Evolutionary conservation across 2,797 vertebrate genomes (phyloP), one percentile per base, ranked within the genome.

Genomic region (Florisuga fusca): DNA sequence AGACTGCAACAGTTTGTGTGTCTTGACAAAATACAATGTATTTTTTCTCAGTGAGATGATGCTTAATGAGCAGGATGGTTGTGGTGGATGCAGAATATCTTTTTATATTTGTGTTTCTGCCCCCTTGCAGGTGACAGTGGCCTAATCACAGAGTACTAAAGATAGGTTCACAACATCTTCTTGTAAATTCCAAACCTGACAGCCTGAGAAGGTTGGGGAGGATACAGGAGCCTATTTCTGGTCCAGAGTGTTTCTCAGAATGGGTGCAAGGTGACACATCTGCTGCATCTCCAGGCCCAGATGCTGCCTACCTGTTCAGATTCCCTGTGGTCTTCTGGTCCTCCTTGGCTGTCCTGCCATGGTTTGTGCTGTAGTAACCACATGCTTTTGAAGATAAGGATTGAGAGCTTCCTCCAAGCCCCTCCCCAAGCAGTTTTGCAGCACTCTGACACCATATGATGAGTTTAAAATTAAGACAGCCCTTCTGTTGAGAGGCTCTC

Each of bases 51-150:
- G n/a, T 33, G 55, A 85, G 31, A 38, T 20, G 34, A 31, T 72
- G 58, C 90, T 95, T 90, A 88, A 61, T 88, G 86, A 78, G 41
- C 45, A 67, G 38, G 33, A 66, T 53, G 23, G 76, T 93, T 72
- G 73, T 9, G 22, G 61, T 45, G 23, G 12, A 50, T 54, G 38
- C 48, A 54, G 46, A 69, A 59, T 59, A 61, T 38, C n/a, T 86
- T 91, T 84, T 84, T 45, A 29, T 54, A 84, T 67, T 92, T 15
- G 21, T 57, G 29, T 53, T 72, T 89, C 74, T 73, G 8, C 22
- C n/a, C 16, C 46, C 15, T 69, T 84, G 46, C 64, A 58, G 29
- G 45, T 87, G 79, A 89, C 38, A 77, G 50, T 33, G 75, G 50
- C 57, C 64, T 64, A 46, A 93, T 72, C 45, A 58, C 19, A 26